Conservation (phyloP, 2,113 vertebrate genomes). For the Laticauda colubrina region DNA sequence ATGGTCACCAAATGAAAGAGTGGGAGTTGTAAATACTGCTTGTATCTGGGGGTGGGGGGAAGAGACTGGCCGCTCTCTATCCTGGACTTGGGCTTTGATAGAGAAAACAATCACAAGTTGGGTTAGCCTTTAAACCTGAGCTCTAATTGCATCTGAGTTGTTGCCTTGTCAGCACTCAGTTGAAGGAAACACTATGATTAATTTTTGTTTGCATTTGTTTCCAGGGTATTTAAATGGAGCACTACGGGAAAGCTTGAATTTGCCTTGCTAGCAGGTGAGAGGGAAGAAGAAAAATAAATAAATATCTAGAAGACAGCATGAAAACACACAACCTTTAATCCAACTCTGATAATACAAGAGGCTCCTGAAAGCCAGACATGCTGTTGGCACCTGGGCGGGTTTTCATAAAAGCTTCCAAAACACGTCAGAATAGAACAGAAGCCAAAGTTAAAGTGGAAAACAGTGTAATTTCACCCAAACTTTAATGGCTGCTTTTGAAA, state of each 20-base stretch:
- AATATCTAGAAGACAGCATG: too few relatives aligned
- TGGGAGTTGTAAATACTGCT: neutral
- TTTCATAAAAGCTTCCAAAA: neutral
- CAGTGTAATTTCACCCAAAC: neutral
- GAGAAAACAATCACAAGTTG: neutral
- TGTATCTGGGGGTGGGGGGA: neutral
- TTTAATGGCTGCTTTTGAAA: neutral
- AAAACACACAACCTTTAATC: neutral
- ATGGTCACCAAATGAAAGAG: neutral
- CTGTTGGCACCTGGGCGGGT: neutral
- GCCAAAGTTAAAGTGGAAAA: neutral
- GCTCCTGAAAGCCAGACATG: neutral
- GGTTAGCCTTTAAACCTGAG: neutral
- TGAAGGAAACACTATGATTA: neutral
- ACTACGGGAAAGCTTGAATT: neutral
- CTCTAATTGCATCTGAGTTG: neutral
- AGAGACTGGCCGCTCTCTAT: neutral
- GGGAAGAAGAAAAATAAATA: neutral
- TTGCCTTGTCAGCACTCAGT: neutral
- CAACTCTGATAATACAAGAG: neutral
- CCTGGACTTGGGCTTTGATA: neutral
- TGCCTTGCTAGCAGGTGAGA: neutral
- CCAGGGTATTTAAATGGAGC: neutral
- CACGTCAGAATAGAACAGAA: neutral
- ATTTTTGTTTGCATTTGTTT: neutral